These are phyloP conservation scores for Pristionchus exspectatus DNA, from an alignment of 2,888 invertebrate species.

Conservation along the genomic window DNA sequence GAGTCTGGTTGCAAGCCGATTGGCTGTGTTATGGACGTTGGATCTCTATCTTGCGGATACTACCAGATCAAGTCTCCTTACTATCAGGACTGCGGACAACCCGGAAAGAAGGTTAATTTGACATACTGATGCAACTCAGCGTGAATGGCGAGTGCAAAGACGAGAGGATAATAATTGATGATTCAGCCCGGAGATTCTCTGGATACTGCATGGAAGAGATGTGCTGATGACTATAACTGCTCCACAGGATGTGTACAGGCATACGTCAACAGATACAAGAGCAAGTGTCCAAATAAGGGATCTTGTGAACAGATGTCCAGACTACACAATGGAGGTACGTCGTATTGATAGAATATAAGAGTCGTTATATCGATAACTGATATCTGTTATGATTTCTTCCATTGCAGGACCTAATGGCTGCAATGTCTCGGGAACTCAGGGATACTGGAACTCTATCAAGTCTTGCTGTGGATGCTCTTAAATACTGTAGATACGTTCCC, in stretches of 20 bases:
- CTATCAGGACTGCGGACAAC: slow-evolving; percentile 73
- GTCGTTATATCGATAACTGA: background rate
- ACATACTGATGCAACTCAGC: too few relatives aligned
- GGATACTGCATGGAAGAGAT: slow-evolving; percentile 54
- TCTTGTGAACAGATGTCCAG: slow-evolving; percentile 57
- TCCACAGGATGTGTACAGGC: slow-evolving; percentile 47
- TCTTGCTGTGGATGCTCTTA: slow-evolving; percentile 69
- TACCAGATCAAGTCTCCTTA: slow-evolving; percentile 74
- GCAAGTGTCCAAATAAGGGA: slow-evolving; percentile 55
- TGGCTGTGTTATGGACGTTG: slow-evolving; percentile 66
- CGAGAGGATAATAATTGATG: background rate
- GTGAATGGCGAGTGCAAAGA: too few relatives aligned
- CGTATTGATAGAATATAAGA: background rate
- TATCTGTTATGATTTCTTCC: background rate
- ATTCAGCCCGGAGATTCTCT: slow-evolving; percentile 38
- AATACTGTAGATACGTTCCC: slow-evolving; percentile 51
- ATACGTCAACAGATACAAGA: slow-evolving; percentile 62
- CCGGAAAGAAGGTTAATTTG: slow-evolving; percentile 62
- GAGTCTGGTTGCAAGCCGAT: slow-evolving; percentile 65
- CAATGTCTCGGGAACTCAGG: slow-evolving; percentile 67
- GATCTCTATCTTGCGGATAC: slow-evolving; percentile 69
- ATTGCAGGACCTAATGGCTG: slow-evolving; percentile 69
- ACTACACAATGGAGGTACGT: slow-evolving; percentile 57
- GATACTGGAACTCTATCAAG: slow-evolving; percentile 71
- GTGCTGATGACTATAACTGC: slow-evolving; percentile 54